phyloP scores from a whole-genome alignment of 1,140 invertebrate genomes.

The Bombus waltoni region DNA sequence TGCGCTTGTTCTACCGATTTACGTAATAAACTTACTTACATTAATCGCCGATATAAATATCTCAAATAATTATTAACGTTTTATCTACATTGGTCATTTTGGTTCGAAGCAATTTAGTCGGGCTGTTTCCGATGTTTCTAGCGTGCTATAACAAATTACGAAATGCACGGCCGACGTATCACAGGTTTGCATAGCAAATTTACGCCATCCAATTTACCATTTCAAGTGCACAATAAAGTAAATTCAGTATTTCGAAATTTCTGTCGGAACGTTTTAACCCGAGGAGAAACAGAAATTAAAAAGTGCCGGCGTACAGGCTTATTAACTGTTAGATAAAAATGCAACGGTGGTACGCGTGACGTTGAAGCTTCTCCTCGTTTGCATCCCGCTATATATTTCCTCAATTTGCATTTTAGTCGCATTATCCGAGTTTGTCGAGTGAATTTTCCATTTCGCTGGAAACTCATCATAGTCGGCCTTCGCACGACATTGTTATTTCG shows the following conservation, averaged over 20 bases:
- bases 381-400: neutral
- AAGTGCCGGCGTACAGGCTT: neutral
- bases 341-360: too few species aligned
- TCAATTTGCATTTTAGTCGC: slow-evolving; percentile 26
- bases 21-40: too few species aligned
- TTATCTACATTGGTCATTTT: too few species aligned
- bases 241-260: neutral
- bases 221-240: slow-evolving; percentile 1
- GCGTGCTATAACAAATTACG: neutral
- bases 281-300: neutral
- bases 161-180: neutral
- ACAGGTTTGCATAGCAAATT: neutral
- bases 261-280: neutral
- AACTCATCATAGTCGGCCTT: neutral
- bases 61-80: too few species aligned
- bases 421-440: slow-evolving; percentile 5
- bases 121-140: too few species aligned
- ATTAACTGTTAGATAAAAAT: slow-evolving; percentile 23
- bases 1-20: too few species aligned
- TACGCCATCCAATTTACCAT: neutral
- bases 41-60: too few species aligned
- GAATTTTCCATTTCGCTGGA: neutral
- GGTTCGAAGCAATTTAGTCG: too few species aligned
- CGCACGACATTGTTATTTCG: neutral
- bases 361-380: slow-evolving; percentile 10